Percentiles rank a stretch among this genome's conserved stretches.
phyloP scores from a whole-genome alignment of 1,140 invertebrate genomes.

The Delia radicum region DNA sequence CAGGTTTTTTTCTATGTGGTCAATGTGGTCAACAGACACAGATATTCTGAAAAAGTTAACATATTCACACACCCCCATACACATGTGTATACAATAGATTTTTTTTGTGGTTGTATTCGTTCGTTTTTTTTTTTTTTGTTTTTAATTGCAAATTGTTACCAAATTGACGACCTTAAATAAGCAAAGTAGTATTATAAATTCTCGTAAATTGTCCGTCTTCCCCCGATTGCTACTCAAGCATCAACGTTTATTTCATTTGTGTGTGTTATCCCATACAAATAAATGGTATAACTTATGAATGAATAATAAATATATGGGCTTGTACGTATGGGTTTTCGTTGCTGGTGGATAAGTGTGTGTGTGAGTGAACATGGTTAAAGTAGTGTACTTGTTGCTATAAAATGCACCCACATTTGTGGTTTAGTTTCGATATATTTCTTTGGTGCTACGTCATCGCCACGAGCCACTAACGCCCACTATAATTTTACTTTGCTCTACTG shows the following conservation, averaged over 20 bases:
- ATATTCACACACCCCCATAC: constrained; percentile 16
- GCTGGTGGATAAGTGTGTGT: background rate
- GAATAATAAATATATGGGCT: background rate
- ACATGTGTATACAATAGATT: background rate
- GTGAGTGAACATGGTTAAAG: background rate
- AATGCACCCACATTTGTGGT: constrained; percentile 13
- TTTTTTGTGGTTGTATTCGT: background rate
- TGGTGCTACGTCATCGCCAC: constrained; percentile 17
- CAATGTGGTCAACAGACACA: too few relatives aligned
- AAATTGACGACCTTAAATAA: constrained; percentile 18
- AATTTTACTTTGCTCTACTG: background rate
- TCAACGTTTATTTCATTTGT: background rate
- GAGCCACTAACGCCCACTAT: constrained; percentile 15
- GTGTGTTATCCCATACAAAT: background rate
- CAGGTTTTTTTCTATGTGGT: too few relatives aligned
- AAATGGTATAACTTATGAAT: constrained; percentile 7
- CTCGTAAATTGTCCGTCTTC: background rate
- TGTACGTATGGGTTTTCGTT: background rate
- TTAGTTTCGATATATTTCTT: background rate
- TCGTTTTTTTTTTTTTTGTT: background rate
- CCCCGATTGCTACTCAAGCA: background rate
- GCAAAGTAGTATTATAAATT: background rate
- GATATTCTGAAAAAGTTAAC: background rate
- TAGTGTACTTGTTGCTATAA: constrained; percentile 3
- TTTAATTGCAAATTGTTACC: constrained; percentile 19